Percentiles rank a stretch among this genome's conserved stretches.
Conservation (phyloP, 64 coral and sea anemone genomes). For the Montipora capricornis region DNA sequence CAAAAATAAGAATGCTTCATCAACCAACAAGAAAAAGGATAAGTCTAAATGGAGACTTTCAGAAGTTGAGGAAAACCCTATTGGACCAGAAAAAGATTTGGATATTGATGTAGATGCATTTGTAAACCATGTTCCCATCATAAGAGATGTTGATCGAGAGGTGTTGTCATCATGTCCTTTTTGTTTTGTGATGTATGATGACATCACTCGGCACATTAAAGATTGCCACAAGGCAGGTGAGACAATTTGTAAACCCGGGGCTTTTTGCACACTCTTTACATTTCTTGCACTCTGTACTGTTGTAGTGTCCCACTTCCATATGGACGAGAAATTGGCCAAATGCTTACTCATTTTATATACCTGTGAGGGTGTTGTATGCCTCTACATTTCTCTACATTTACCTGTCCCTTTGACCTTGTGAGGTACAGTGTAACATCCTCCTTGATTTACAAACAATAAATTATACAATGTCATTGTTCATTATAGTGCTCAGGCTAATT, state of each 20-base stretch:
- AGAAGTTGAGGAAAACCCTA: background rate
- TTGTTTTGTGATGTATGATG: slow-evolving; percentile 23
- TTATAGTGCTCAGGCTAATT: too few species aligned
- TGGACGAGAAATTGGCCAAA: too few species aligned
- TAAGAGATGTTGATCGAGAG: slow-evolving; percentile 38
- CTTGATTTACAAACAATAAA: too few species aligned
- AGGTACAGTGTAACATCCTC: too few species aligned
- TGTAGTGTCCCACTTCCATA: background rate
- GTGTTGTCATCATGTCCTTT: slow-evolving; percentile 2
- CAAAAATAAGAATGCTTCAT: background rate
- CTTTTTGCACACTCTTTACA: background rate
- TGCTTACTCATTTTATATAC: too few species aligned
- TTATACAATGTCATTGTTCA: too few species aligned
- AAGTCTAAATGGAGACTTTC: background rate
- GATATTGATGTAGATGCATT: slow-evolving; percentile 36
- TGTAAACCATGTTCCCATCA: slow-evolving; percentile 7
- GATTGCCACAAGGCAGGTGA: slow-evolving; percentile 27
- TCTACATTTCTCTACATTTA: too few species aligned
- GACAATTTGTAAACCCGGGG: background rate
- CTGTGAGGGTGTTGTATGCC: too few species aligned
- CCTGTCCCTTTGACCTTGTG: too few species aligned
- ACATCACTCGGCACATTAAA: slow-evolving; percentile 46
- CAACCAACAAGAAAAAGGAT: background rate
- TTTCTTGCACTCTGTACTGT: background rate
- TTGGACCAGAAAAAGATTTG: slow-evolving; percentile 12